Conservation (phyloP, 2,888 invertebrate genomes). For the Lasioglossum pauxillum region DNA sequence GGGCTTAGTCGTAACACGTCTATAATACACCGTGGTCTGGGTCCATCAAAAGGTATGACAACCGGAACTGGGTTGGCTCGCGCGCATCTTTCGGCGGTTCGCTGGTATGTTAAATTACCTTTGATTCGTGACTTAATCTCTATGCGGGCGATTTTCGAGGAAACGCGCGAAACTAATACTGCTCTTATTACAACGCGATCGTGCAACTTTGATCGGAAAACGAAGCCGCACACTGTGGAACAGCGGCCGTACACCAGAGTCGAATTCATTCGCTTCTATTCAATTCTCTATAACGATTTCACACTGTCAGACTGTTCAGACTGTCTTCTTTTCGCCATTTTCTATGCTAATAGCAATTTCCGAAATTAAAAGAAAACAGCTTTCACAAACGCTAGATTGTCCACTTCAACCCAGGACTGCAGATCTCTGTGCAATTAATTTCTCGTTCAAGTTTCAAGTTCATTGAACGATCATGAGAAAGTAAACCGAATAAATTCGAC, state of each 20-base stretch:
- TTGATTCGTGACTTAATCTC: constrained; percentile 40
- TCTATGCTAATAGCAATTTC: not conserved
- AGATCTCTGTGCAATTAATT: not conserved
- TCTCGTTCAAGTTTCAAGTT: too few relatives aligned
- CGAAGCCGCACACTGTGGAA: not conserved
- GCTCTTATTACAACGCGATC: constrained; percentile 63
- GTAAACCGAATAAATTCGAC: not conserved
- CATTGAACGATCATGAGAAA: not conserved
- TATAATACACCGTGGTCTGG: not conserved
- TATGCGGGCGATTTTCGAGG: constrained; percentile 51
- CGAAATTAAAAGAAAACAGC: not conserved
- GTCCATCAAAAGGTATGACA: not conserved
- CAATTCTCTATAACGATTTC: too few relatives aligned
- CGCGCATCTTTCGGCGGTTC: not conserved
- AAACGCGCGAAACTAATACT: constrained; percentile 74
- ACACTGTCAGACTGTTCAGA: too few relatives aligned
- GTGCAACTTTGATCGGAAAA: not conserved
- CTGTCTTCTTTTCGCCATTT: not conserved
- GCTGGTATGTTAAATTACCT: constrained; percentile 14
- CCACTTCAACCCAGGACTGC: not conserved
- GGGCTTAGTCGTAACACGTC: too few relatives aligned
- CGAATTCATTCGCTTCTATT: not conserved
- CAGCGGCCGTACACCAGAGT: not conserved
- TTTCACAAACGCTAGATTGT: too few relatives aligned
- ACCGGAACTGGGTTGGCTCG: not conserved